Percentiles rank a stretch among this genome's conserved stretches.
These are phyloP conservation scores for Psix sp. DNA, from an alignment of 1,140 invertebrate species.

Conservation along the genomic window DNA sequence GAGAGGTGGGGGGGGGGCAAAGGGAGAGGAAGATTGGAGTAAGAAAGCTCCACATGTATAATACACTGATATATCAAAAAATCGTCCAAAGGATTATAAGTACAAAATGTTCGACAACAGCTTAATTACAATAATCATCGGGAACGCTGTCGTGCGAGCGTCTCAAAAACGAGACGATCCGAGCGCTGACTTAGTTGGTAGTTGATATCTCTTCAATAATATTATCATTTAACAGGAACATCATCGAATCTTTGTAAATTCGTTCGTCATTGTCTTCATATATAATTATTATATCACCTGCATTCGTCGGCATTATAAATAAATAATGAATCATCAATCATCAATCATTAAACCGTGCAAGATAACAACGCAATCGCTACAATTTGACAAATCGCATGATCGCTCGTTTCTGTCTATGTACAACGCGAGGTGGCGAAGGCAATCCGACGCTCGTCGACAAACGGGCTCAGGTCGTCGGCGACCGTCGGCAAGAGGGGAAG, in stretches of 20 bases:
- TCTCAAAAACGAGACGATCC: slow-evolving; percentile 53
- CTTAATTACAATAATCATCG: slow-evolving; percentile 69
- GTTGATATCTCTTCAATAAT: slow-evolving; percentile 68
- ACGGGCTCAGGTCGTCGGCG: slow-evolving; percentile 3
- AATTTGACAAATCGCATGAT: slow-evolving; percentile 31
- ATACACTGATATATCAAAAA: slow-evolving; percentile 59
- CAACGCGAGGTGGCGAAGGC: slow-evolving; percentile 4
- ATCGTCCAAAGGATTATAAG: slow-evolving; percentile 66
- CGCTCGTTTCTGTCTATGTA: slow-evolving; percentile 29
- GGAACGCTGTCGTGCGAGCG: slow-evolving; percentile 44
- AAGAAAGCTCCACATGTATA: slow-evolving; percentile 37
- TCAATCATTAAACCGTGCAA: slow-evolving; percentile 60
- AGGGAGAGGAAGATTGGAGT: not conserved
- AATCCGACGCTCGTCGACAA: slow-evolving; percentile 14
- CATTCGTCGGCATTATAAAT: slow-evolving; percentile 70
- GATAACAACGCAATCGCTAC: slow-evolving; percentile 67
- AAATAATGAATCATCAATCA: slow-evolving; percentile 62
- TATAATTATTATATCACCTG: slow-evolving; percentile 55
- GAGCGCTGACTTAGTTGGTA: slow-evolving; percentile 72
- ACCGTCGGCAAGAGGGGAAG: slow-evolving; percentile 8
- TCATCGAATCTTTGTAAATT: slow-evolving; percentile 75
- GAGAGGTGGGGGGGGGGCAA: not conserved
- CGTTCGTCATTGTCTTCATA: slow-evolving; percentile 58
- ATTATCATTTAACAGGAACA: slow-evolving; percentile 76
- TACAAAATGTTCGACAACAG: slow-evolving; percentile 72